phyloP scores from a whole-genome alignment of 2,888 invertebrate species.

The Caenorhabditis macrosperma region DNA sequence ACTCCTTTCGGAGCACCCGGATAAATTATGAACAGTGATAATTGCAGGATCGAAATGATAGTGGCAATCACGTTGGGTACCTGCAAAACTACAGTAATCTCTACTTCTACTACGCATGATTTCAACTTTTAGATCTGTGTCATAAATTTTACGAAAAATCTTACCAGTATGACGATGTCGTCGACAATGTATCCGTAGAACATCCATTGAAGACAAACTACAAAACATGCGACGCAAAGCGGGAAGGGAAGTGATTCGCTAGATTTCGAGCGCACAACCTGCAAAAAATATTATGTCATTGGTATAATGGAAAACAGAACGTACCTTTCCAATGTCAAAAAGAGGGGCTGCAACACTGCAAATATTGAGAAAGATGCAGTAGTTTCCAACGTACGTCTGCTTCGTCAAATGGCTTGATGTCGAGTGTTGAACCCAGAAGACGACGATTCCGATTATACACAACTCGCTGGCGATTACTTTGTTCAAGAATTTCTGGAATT shows the following conservation, averaged over 20 bases:
- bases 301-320: neutral
- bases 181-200: slow-evolving; percentile 88
- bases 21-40: slow-evolving; percentile 87
- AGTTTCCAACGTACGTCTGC: slow-evolving; percentile 62
- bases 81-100: slow-evolving; percentile 82
- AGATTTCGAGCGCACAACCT: slow-evolving; percentile 88
- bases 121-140: neutral
- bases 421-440: slow-evolving; percentile 25
- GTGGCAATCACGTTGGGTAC: slow-evolving; percentile 89
- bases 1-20: slow-evolving; percentile 81
- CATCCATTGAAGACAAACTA: slow-evolving; percentile 88
- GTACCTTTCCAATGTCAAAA: slow-evolving; percentile 65
- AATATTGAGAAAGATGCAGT: slow-evolving; percentile 78
- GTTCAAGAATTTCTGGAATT: slow-evolving; percentile 45
- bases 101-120: neutral
- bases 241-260: slow-evolving; percentile 92
- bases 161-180: slow-evolving; percentile 88
- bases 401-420: slow-evolving; percentile 12
- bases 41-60: slow-evolving; percentile 86
- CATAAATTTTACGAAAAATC: slow-evolving; percentile 12
- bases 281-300: slow-evolving; percentile 80
- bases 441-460: slow-evolving; percentile 30
- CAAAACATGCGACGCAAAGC: slow-evolving; percentile 88
- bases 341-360: slow-evolving; percentile 75
- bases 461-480: slow-evolving; percentile 44